Conservation (phyloP, 1,140 invertebrate genomes). For the Arion vulgaris region DNA sequence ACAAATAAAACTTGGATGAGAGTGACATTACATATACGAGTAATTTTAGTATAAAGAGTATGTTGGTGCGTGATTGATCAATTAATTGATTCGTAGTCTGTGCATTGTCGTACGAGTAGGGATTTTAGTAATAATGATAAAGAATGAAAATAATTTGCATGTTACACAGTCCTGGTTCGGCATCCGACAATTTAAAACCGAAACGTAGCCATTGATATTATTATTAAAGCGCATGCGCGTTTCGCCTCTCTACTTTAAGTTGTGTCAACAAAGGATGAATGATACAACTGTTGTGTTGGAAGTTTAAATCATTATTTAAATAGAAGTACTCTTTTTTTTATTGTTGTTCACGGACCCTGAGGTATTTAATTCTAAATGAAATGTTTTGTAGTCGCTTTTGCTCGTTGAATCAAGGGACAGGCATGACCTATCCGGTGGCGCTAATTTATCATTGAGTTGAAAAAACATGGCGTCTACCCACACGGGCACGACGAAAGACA, state of each 20-base stretch:
- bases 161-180: too few species aligned
- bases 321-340: background rate
- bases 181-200: too few species aligned
- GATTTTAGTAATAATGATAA: too few species aligned
- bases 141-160: too few species aligned
- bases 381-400: background rate
- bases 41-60: too few species aligned
- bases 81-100: too few species aligned
- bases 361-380: background rate
- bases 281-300: conserved; percentile 4
- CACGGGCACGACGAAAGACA: conserved; percentile 27
- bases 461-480: conserved; percentile 28
- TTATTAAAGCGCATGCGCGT: background rate
- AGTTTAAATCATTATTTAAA: background rate
- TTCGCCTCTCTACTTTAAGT: background rate
- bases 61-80: too few species aligned
- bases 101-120: too few species aligned
- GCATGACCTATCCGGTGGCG: background rate
- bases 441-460: background rate
- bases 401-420: background rate
- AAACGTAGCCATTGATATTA: background rate
- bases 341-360: background rate
- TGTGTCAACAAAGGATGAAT: background rate
- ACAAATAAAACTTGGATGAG: too few species aligned
- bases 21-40: too few species aligned